Conservation (phyloP, 2,113 vertebrate genomes). For the Grammomys surdaster region DNA sequence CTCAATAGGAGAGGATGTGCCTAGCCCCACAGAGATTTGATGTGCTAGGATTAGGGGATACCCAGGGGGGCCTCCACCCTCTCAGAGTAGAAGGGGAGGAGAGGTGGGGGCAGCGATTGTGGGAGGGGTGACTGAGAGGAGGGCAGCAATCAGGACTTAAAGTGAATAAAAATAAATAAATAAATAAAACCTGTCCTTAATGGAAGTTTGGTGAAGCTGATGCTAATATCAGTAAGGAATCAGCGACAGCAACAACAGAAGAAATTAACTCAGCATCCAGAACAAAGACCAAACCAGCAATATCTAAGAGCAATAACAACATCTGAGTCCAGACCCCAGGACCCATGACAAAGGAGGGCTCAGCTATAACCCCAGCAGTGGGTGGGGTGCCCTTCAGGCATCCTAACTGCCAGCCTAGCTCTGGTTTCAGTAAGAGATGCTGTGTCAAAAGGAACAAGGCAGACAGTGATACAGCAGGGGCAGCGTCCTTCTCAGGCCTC, state of each 20-base stretch:
- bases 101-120: no score
- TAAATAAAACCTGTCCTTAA: background rate
- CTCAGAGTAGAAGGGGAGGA: no score
- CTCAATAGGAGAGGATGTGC: no score
- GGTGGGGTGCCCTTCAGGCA: background rate
- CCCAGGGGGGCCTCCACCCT: no score
- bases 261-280: background rate
- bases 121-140: no score
- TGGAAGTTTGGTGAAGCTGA: background rate
- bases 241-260: background rate
- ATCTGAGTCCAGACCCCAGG: background rate
- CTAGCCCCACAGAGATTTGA: no score
- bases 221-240: background rate
- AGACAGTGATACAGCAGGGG: background rate
- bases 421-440: background rate
- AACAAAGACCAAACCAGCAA: background rate
- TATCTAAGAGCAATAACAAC: background rate
- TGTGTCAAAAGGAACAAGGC: background rate
- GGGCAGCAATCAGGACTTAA: no score
- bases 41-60: no score
- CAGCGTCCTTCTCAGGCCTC: background rate
- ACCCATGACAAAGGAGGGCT: background rate
- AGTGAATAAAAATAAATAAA: no score
- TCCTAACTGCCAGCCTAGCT: background rate
- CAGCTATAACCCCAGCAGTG: background rate